These are phyloP conservation scores for Taphrorychus bicolor DNA, from an alignment of 2,888 invertebrate genomes.

Conservation along the genomic window DNA sequence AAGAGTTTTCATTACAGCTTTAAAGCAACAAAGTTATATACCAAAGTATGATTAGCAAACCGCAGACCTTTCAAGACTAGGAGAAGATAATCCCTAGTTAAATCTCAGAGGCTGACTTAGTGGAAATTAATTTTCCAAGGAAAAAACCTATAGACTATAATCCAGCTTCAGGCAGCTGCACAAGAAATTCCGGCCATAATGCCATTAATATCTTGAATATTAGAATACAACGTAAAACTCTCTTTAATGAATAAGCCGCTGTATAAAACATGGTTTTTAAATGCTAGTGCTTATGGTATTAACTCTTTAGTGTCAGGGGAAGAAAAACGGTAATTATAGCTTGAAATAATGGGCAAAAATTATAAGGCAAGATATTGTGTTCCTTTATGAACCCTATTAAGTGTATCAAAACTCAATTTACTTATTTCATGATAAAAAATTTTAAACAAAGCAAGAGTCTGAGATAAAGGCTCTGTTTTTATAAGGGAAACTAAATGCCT, in stretches of 20 bases:
- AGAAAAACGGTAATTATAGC: background rate
- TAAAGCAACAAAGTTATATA: constrained; percentile 9
- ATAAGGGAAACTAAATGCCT: background rate
- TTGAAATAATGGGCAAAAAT: background rate
- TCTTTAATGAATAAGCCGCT: background rate
- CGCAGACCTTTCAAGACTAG: constrained; percentile 20
- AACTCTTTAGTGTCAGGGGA: background rate
- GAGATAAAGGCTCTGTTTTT: background rate
- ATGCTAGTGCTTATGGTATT: background rate
- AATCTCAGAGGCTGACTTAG: constrained; percentile 9
- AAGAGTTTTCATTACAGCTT: constrained; percentile 5
- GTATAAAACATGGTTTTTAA: background rate
- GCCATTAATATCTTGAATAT: constrained; percentile 7
- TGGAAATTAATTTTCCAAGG: constrained; percentile 16
- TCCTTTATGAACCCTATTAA: no score
- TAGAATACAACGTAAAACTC: background rate
- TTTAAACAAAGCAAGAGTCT: no score
- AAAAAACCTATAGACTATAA: constrained; percentile 1
- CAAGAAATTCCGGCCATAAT: background rate
- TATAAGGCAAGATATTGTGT: no score
- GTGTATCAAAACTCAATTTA: no score
- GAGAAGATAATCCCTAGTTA: constrained; percentile 14
- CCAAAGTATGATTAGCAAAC: constrained; percentile 22
- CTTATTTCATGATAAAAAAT: no score
- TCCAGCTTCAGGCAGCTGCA: constrained; percentile 2